phyloP scores from a whole-genome alignment of 2,113 vertebrate species.

The Stegostoma tigrinum region DNA sequence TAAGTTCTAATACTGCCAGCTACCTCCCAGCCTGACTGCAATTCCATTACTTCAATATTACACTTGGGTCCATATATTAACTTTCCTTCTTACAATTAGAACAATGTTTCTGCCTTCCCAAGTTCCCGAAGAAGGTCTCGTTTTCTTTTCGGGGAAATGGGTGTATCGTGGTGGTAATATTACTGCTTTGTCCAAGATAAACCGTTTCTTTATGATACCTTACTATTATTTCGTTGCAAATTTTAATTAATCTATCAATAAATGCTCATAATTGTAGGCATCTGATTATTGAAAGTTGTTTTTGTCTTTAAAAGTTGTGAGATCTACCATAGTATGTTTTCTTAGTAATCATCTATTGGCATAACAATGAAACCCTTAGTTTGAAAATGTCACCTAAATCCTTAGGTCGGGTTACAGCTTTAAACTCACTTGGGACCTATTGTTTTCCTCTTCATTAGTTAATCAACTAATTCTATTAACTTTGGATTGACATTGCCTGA shows the following conservation, averaged over 20 bases:
- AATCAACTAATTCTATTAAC: not conserved
- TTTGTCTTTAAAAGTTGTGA: not conserved
- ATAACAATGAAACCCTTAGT: not conserved
- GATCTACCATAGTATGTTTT: not conserved
- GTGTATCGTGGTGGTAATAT: too few species aligned
- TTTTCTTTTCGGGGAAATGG: not conserved
- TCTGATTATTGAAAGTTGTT: not conserved
- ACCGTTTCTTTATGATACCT: not conserved
- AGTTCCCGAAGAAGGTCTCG: not conserved
- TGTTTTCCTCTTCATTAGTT: not conserved
- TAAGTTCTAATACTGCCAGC: constrained; percentile 49
- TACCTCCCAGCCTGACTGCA: not conserved
- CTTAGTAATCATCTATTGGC: not conserved
- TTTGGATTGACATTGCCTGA: not conserved
- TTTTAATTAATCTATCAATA: not conserved
- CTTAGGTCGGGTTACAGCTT: not conserved
- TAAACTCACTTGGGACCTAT: not conserved
- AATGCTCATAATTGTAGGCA: not conserved
- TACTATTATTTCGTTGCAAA: not conserved
- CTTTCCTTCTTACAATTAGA: not conserved
- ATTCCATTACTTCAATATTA: not conserved
- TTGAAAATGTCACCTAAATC: not conserved
- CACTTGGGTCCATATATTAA: not conserved
- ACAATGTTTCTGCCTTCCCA: not conserved
- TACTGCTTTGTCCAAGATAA: not conserved